Evolutionary conservation across 1,140 invertebrate genomes (phyloP).

Genomic region (Brachionus plicatilis): DNA sequence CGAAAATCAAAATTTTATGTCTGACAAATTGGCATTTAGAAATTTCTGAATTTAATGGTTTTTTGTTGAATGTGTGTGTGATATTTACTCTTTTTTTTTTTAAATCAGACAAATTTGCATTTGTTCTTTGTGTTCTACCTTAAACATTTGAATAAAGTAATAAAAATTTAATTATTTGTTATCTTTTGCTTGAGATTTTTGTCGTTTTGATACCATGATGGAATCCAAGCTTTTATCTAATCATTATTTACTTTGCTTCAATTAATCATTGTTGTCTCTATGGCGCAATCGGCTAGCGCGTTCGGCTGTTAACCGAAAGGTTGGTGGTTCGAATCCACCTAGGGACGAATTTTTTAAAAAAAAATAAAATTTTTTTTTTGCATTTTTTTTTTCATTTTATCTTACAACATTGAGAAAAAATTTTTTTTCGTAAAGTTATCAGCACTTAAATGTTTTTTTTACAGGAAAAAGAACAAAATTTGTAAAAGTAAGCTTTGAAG

Average conservation of each 20-base stretch:
- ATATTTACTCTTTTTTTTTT: background rate
- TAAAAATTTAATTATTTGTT: background rate
- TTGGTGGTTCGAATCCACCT: background rate
- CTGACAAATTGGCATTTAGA: conserved; percentile 8
- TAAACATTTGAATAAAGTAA: background rate
- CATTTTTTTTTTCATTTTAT: background rate
- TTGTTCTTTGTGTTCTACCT: conserved; percentile 13
- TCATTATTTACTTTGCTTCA: background rate
- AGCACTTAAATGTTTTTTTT: no score
- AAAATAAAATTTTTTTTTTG: background rate
- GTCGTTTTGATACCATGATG: background rate
- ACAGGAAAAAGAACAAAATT: no score
- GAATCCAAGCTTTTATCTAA: background rate
- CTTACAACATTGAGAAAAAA: no score
- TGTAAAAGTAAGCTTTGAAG: no score
- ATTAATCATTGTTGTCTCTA: background rate
- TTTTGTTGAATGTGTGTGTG: background rate
- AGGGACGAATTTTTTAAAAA: no score
- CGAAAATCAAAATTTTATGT: background rate
- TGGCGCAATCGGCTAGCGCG: background rate
- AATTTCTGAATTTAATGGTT: no score
- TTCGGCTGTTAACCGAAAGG: background rate
- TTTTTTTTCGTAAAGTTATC: no score
- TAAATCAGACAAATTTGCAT: conserved; percentile 24
- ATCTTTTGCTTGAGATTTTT: background rate